phyloP scores from a whole-genome alignment of 2,888 invertebrate genomes.

The Dexiosoma caninum region DNA sequence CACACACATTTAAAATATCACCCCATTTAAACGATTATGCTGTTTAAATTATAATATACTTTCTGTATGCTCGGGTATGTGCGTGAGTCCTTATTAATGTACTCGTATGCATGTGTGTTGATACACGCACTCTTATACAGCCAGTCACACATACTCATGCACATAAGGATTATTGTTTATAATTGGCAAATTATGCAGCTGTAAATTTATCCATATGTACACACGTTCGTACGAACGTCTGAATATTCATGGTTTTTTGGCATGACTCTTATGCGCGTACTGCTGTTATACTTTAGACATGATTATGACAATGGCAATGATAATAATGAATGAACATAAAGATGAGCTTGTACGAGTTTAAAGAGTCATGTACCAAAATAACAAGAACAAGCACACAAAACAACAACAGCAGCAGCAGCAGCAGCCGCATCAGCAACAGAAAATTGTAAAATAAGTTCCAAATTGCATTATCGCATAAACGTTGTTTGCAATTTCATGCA shows the following conservation, averaged over 20 bases:
- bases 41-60: constrained; percentile 23
- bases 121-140: neutral
- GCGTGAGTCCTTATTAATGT: constrained; percentile 1
- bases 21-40: constrained; percentile 27
- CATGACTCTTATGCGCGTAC: constrained; percentile 28
- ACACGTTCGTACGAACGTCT: neutral
- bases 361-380: constrained; percentile 37
- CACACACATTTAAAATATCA: neutral
- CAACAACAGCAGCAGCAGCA: neutral
- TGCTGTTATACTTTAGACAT: constrained; percentile 17
- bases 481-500: constrained; percentile 2
- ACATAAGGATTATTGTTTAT: neutral
- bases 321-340: constrained; percentile 18
- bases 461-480: constrained; percentile 41
- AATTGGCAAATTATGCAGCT: constrained; percentile 6
- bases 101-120: neutral
- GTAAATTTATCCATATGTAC: neutral
- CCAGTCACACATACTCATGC: neutral
- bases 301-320: constrained; percentile 34
- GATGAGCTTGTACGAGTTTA: constrained; percentile 23
- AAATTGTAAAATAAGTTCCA: neutral
- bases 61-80: neutral
- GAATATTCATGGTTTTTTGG: constrained; percentile 33
- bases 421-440: neutral
- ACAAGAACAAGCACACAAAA: no score